These are phyloP conservation scores for Poicephalus meyeri DNA, from an alignment of 2,113 vertebrate genomes.

Conservation along the genomic window DNA sequence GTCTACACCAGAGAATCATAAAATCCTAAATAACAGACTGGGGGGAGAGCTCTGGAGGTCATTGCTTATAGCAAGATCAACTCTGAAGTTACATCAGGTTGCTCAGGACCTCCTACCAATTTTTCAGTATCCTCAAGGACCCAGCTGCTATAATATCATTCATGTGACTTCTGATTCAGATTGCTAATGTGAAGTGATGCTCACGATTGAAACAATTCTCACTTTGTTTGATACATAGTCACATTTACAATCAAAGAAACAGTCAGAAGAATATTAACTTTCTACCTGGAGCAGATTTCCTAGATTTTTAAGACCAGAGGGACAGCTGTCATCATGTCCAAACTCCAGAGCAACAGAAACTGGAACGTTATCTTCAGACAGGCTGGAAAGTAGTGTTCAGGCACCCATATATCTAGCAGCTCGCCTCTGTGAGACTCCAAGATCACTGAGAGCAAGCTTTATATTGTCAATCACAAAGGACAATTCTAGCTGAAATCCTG, in stretches of 20 bases:
- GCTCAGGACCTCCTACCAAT: not conserved
- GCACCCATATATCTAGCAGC: not conserved
- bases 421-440: not conserved
- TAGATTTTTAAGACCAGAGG: not conserved
- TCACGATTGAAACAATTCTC: not conserved
- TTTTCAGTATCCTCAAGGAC: not conserved
- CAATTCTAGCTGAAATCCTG: not conserved
- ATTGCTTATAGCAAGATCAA: not conserved
- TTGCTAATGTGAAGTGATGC: not conserved
- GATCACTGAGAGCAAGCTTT: not conserved
- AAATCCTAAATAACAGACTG: not conserved
- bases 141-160: not conserved
- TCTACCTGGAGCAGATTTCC: not conserved
- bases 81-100: not conserved
- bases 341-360: not conserved
- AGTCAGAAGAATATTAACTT: not conserved
- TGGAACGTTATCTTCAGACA: not conserved
- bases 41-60: not conserved
- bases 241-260: not conserved
- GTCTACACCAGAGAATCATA: not conserved
- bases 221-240: not conserved
- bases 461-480: not conserved
- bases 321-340: not conserved
- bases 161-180: not conserved
- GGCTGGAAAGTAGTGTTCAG: not conserved